phyloP scores from a whole-genome alignment of 2,113 vertebrate genomes.

The Australoheros scitulus region DNA sequence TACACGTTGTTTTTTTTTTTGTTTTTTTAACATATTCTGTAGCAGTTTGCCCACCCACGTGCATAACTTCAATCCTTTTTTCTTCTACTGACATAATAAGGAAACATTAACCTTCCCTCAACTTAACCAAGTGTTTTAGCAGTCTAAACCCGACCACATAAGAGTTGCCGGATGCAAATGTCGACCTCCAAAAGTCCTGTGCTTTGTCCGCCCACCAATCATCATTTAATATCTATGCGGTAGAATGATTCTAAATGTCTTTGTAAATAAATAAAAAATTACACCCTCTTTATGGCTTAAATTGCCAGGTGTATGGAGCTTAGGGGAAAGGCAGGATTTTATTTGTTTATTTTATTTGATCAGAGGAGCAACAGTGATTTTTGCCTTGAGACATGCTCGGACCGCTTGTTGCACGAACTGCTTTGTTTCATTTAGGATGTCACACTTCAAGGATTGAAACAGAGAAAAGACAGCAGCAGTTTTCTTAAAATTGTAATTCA shows the following conservation, averaged over 20 bases:
- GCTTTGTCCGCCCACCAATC: background rate
- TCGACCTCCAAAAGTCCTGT: background rate
- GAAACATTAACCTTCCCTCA: background rate
- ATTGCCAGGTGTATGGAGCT: background rate
- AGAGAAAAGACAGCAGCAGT: background rate
- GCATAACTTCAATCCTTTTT: background rate
- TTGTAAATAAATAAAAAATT: background rate
- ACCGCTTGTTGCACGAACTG: background rate
- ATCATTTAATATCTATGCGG: background rate
- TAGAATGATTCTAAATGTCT: background rate
- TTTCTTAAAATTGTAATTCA: background rate
- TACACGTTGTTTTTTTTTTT: constrained; percentile 3
- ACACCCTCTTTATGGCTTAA: background rate
- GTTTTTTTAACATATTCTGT: constrained; percentile 26
- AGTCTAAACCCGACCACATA: background rate
- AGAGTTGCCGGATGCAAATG: background rate
- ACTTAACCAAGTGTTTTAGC: constrained; percentile 4
- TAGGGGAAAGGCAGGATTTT: background rate
- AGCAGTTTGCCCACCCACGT: constrained; percentile 54
- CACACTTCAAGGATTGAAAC: background rate
- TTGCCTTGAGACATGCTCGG: background rate
- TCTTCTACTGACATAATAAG: background rate
- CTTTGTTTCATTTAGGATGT: background rate
- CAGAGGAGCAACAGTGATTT: background rate
- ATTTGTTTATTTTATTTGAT: background rate